These are phyloP conservation scores for Cydia amplana DNA, from an alignment of 1,140 invertebrate genomes.

Conservation along the genomic window DNA sequence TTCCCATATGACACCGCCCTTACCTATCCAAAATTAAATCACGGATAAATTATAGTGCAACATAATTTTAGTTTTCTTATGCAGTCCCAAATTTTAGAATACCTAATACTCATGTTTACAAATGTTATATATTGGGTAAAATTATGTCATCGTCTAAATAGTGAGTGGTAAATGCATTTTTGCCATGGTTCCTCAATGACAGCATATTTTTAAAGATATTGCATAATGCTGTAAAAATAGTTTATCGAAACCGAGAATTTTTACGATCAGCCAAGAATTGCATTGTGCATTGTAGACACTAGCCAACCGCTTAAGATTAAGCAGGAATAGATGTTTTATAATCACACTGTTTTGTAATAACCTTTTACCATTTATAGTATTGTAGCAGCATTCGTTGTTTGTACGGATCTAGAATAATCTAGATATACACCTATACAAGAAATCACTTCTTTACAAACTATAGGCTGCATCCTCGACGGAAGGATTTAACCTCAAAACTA, in stretches of 20 bases:
- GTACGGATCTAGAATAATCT: not conserved
- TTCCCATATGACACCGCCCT: no score
- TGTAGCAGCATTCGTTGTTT: constrained; percentile 7
- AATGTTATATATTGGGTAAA: no score
- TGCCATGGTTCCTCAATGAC: not conserved
- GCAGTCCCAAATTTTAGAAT: no score
- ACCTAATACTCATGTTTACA: no score
- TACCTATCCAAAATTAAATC: no score
- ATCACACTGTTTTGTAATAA: constrained; percentile 18
- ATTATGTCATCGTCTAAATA: no score
- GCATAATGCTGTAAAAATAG: not conserved
- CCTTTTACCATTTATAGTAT: constrained; percentile 12
- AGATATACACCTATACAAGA: not conserved
- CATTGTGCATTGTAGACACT: not conserved
- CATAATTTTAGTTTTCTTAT: no score
- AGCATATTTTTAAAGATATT: not conserved
- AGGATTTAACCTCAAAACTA: not conserved
- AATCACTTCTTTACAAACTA: constrained; percentile 9
- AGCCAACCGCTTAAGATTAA: constrained; percentile 18
- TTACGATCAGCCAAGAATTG: not conserved
- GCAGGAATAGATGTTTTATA: constrained; percentile 5
- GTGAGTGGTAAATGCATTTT: not conserved
- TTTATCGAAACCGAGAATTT: not conserved
- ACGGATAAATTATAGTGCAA: no score
- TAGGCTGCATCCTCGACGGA: not conserved